phyloP scores from a whole-genome alignment of 2,113 vertebrate species.

The Myocastor coypus region DNA sequence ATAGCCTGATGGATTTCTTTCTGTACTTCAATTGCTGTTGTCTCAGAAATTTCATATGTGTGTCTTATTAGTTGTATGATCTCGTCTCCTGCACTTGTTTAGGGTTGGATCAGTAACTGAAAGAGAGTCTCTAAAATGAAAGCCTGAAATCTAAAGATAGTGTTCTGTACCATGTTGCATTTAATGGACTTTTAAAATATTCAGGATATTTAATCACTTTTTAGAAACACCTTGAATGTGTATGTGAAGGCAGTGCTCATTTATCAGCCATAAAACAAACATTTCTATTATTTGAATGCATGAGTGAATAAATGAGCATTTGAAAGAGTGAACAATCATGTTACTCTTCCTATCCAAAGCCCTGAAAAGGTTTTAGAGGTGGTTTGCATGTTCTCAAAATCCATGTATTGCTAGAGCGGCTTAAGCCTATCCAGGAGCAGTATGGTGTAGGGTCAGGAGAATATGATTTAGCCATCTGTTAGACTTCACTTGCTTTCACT shows the following conservation, averaged over 20 bases:
- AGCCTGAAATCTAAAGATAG: background rate
- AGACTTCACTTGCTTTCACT: background rate
- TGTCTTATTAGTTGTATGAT: too few relatives aligned
- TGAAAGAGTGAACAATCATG: background rate
- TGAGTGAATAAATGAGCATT: background rate
- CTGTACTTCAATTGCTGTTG: too few relatives aligned
- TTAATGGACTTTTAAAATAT: background rate
- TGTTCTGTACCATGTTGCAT: background rate
- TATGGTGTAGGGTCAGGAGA: background rate
- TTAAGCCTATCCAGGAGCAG: background rate
- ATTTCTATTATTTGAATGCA: background rate
- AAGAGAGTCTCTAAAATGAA: background rate
- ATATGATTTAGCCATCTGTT: background rate
- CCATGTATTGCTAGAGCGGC: background rate
- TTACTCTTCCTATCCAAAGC: background rate
- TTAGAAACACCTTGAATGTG: background rate
- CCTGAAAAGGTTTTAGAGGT: background rate
- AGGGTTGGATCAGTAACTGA: background rate
- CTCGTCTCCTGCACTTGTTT: too few relatives aligned
- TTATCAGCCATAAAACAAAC: background rate
- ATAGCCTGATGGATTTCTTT: too few relatives aligned
- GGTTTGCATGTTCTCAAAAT: background rate
- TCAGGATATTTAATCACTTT: background rate
- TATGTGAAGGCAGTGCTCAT: background rate
- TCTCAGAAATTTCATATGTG: too few relatives aligned